A percentile compares a stretch with the other conserved stretches of the same genome.
These are phyloP conservation scores for Leptatherina wallacei DNA, from an alignment of 2,797 vertebrate species.

Conservation along the genomic window DNA sequence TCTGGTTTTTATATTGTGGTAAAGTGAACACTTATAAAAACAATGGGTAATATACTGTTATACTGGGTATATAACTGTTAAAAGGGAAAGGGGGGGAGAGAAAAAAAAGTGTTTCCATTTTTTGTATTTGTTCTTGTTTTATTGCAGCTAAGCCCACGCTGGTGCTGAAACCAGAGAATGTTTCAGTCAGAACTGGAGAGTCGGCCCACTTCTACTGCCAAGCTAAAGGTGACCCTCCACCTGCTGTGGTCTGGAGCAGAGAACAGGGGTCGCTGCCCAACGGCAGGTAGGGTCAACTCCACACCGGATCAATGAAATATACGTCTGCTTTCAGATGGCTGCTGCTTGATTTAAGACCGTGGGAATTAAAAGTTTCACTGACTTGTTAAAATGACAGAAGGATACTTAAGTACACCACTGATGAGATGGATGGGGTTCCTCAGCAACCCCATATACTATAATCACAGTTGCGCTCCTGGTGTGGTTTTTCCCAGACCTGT, in stretches of 20 bases:
- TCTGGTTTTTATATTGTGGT: background rate
- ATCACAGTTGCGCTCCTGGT: background rate
- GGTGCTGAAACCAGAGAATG: constrained; percentile 76
- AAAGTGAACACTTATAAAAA: background rate
- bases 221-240: constrained; percentile 83
- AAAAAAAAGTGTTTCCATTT: background rate
- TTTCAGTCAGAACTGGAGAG: constrained; percentile 75
- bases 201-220: constrained; percentile 85
- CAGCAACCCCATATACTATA: no score
- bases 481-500: background rate
- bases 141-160: constrained; percentile 84
- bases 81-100: no score
- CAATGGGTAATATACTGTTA: no score
- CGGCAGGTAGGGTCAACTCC: constrained; percentile 76
- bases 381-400: background rate
- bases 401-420: background rate
- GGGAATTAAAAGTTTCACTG: background rate
- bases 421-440: background rate
- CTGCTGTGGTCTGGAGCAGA: constrained; percentile 86
- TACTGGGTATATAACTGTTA: no score
- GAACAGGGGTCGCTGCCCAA: constrained; percentile 86
- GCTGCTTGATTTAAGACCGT: background rate
- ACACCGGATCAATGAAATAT: background rate
- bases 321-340: background rate
- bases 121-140: background rate